phyloP scores from a whole-genome alignment of 2,113 vertebrate species.

The Phylloscopus trochiloides region DNA sequence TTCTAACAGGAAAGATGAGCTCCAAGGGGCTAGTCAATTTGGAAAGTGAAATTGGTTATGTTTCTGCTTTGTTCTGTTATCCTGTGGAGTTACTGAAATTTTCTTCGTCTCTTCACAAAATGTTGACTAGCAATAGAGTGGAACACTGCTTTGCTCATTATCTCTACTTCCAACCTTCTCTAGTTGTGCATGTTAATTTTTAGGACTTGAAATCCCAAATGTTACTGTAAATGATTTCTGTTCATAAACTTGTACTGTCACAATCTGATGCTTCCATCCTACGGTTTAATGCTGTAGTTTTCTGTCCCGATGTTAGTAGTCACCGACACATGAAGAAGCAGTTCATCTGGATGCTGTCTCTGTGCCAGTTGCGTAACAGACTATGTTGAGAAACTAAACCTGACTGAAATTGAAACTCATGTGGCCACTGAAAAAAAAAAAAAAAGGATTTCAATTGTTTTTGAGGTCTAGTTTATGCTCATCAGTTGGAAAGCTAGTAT shows the following conservation, averaged over 20 bases:
- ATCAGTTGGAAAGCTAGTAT: neutral
- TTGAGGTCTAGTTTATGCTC: neutral
- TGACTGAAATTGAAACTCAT: neutral
- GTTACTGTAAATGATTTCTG: neutral
- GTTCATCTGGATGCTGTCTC: neutral
- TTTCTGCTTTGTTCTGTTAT: neutral
- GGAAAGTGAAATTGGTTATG: neutral
- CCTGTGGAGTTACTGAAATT: neutral
- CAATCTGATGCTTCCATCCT: neutral
- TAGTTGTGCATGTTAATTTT: neutral
- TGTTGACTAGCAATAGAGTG: neutral
- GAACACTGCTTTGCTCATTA: neutral
- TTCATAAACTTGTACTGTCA: neutral
- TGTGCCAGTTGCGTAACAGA: neutral
- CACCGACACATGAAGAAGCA: neutral
- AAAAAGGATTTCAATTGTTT: neutral
- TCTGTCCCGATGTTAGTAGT: neutral
- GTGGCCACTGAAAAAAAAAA: neutral
- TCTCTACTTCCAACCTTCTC: neutral
- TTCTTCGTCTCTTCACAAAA: neutral
- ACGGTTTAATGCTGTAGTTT: neutral
- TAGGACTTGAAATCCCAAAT: neutral
- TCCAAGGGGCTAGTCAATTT: neutral
- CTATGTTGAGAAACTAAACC: neutral
- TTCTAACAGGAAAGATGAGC: neutral